Evolutionary conservation across 64 coral and sea anemone species (phyloP).

Genomic region (Pocillopora verrucosa): DNA sequence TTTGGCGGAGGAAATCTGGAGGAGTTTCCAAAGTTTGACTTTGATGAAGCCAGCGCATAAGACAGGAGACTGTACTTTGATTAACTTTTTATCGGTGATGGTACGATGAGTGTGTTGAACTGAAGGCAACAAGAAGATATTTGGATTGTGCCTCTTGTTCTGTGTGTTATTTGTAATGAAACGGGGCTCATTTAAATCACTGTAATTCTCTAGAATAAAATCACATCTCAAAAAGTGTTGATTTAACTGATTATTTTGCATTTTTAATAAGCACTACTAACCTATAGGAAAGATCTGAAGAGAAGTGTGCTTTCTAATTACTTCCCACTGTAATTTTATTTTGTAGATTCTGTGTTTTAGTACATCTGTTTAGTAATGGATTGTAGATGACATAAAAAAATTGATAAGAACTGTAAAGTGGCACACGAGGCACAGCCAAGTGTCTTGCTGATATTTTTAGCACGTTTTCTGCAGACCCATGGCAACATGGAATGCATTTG

Average conservation of each 20-base stretch:
- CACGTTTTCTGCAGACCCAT: no score
- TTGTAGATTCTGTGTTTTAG: no score
- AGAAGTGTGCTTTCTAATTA: background rate
- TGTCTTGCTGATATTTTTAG: no score
- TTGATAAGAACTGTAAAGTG: no score
- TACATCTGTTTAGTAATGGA: no score
- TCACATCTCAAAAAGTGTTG: background rate
- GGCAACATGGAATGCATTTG: no score
- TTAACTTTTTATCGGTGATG: background rate
- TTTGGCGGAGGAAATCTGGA: constrained; percentile 87
- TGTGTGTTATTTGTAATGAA: background rate
- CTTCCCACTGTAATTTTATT: no score
- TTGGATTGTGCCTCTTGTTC: background rate
- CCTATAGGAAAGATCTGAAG: background rate
- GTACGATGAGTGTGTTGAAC: background rate
- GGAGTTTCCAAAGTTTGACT: constrained; percentile 96
- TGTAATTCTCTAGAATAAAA: constrained; percentile 17
- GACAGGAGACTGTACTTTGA: background rate
- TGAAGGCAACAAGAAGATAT: background rate
- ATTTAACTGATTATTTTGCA: background rate
- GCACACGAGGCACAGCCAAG: no score
- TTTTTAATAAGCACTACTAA: background rate
- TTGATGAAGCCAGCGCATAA: background rate
- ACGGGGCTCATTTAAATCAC: background rate
- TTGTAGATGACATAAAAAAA: no score